Evolutionary conservation across 2,888 invertebrate genomes (phyloP).

Genomic region (Caenorhabditis sp.): DNA sequence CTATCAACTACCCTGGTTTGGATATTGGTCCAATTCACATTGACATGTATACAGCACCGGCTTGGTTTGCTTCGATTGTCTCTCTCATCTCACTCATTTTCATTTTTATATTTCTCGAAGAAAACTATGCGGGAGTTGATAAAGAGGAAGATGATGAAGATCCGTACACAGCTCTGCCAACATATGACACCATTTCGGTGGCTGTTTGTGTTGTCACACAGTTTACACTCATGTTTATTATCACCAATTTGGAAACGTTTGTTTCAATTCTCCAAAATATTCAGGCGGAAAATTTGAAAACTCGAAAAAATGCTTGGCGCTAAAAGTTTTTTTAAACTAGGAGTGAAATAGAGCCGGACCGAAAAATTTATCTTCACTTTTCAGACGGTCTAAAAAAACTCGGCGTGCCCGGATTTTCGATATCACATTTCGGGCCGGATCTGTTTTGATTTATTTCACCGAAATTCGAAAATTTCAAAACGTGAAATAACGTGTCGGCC

Average conservation of each 20-base stretch:
- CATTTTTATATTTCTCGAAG: slow-evolving; percentile 49
- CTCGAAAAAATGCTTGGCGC: too few species aligned
- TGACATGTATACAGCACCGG: slow-evolving; percentile 62
- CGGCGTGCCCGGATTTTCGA: too few species aligned
- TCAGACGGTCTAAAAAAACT: too few species aligned
- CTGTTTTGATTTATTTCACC: too few species aligned
- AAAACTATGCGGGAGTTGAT: slow-evolving; percentile 45
- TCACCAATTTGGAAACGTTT: slow-evolving; percentile 54
- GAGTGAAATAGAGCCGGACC: too few species aligned
- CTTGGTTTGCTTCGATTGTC: slow-evolving; percentile 54
- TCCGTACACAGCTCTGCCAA: slow-evolving; percentile 50
- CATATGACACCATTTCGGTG: slow-evolving; percentile 44
- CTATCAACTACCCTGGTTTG: slow-evolving; percentile 53
- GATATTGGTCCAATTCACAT: slow-evolving; percentile 28
- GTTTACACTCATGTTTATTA: slow-evolving; percentile 55
- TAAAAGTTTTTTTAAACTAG: too few species aligned
- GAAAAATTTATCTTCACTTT: too few species aligned
- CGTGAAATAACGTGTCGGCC: too few species aligned
- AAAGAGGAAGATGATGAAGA: slow-evolving; percentile 41
- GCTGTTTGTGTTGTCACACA: slow-evolving; percentile 50
- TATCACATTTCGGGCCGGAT: too few species aligned
- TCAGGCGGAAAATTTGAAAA: too few species aligned
- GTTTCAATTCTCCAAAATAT: too few species aligned
- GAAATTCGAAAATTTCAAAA: too few species aligned
- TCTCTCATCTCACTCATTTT: slow-evolving; percentile 47